Base-by-base conservation (phyloP, 2,113 vertebrate species). In the Microcebus tavaratra region DNA sequence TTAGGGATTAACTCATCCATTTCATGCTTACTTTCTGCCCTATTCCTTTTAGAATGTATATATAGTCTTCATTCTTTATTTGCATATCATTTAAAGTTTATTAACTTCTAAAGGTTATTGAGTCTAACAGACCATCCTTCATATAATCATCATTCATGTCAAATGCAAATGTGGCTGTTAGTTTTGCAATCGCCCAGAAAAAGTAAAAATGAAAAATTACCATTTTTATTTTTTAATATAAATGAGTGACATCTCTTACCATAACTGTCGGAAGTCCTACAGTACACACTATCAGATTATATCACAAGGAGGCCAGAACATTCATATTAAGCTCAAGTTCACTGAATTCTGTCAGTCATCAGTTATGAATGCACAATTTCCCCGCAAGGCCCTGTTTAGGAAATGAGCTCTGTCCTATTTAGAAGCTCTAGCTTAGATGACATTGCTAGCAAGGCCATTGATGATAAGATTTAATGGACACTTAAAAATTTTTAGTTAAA, bases 221-320 rank as follows among this genome's bases (percentile, higher is more conserved):
- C 86, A 39, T 63, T 96, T 96, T 96, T 85, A 84, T 94, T 94
- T 97, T 97, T 97, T 89, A 96, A 96, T 95, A 93, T 95, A 96
- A 87, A 91, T 87, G 70, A 97, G 48, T 91, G 88, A 18, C 86
- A 96, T 93, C 68, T 94, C 83, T 95, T 93, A 79, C 80, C 39
- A 6, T 67, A 72, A 72, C 78, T 90, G 70, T 90, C 42, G 63
- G 21, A 88, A 97, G 48, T 81, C 29, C 61, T 84, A 27, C 65
- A 87, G 45, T 65, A 63, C 31, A 76, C 50, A 55, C 48, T 55
- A 84, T 34, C 88, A 96, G 53, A 96, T 97, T 63, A 95, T 0
- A 94, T 75, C 78, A 2, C 3, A 59, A 95, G 75, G 93, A 96
- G 57, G 36, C 45, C 78, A 96, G 97, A 95, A 87, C 1, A 29